phyloP scores from a whole-genome alignment of 2,113 vertebrate genomes.

The Hystrix brachyura region DNA sequence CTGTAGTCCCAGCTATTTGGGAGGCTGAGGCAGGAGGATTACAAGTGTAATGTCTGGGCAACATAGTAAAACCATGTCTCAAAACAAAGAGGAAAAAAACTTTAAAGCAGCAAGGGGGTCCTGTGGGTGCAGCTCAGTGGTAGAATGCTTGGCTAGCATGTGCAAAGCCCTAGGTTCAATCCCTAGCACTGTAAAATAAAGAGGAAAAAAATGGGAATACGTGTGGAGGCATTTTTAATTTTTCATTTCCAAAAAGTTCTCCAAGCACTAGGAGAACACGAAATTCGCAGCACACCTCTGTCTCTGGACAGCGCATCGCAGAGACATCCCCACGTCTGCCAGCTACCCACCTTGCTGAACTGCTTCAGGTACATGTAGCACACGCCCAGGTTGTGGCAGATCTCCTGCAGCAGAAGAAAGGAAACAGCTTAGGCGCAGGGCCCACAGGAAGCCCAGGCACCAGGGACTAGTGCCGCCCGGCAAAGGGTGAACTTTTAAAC shows the following conservation, averaged over 20 bases:
- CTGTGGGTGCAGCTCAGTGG: background rate
- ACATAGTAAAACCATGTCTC: background rate
- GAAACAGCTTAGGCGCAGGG: slow-evolving; percentile 3
- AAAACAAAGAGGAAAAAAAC: background rate
- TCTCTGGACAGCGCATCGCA: background rate
- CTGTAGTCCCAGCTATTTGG: background rate
- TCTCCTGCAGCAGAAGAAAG: slow-evolving; percentile 90
- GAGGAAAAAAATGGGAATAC: background rate
- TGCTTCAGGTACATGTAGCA: slow-evolving; percentile 98
- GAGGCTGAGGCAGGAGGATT: background rate
- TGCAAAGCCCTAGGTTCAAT: background rate
- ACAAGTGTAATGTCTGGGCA: background rate
- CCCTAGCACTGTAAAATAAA: background rate
- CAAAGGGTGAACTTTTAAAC: background rate
- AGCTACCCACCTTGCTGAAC: slow-evolving; percentile 93
- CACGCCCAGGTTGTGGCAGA: slow-evolving; percentile 97
- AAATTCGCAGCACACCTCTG: background rate
- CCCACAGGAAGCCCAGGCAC: background rate
- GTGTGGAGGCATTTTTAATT: background rate
- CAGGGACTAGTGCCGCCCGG: background rate
- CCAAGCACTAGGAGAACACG: background rate
- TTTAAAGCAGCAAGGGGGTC: background rate
- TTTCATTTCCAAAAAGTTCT: slow-evolving; percentile 6
- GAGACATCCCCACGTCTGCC: slow-evolving; percentile 2
- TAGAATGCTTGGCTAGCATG: too few species aligned